These are phyloP conservation scores for Mugil cephalus DNA, from an alignment of 2,113 vertebrate genomes.

Conservation along the genomic window DNA sequence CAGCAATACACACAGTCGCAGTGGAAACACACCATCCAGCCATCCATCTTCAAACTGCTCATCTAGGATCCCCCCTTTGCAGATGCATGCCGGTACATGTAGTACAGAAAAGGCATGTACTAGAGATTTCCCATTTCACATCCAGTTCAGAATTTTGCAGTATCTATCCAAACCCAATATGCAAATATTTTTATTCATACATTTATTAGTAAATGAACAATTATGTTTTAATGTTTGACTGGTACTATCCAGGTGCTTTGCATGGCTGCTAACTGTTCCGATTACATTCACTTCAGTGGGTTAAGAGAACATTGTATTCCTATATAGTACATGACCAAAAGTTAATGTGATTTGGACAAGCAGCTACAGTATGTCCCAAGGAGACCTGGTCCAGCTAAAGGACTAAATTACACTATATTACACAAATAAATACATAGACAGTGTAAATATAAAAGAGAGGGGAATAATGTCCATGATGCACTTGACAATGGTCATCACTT, in stretches of 20 bases:
- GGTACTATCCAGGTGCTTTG: neutral
- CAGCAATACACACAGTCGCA: constrained; percentile 46
- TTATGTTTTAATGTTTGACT: neutral
- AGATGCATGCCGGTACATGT: constrained; percentile 54
- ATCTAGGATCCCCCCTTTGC: constrained; percentile 40
- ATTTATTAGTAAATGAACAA: neutral
- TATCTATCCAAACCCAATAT: too few species aligned
- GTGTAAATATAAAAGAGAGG: too few species aligned
- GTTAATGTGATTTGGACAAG: too few species aligned
- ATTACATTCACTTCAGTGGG: too few species aligned
- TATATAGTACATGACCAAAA: too few species aligned
- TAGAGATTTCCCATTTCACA: neutral
- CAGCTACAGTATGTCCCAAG: too few species aligned
- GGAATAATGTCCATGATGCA: neutral
- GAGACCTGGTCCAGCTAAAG: too few species aligned
- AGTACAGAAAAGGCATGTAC: neutral
- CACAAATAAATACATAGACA: too few species aligned
- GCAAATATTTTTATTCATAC: neutral
- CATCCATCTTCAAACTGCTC: constrained; percentile 49
- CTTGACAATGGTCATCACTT: neutral
- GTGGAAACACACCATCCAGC: constrained; percentile 40
- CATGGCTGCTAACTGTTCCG: too few species aligned
- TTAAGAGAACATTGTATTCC: too few species aligned
- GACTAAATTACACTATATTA: too few species aligned
- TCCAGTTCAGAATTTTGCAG: neutral